Conservation (phyloP, 92 coral and sea anemone genomes). For the Pocillopora grandis region DNA sequence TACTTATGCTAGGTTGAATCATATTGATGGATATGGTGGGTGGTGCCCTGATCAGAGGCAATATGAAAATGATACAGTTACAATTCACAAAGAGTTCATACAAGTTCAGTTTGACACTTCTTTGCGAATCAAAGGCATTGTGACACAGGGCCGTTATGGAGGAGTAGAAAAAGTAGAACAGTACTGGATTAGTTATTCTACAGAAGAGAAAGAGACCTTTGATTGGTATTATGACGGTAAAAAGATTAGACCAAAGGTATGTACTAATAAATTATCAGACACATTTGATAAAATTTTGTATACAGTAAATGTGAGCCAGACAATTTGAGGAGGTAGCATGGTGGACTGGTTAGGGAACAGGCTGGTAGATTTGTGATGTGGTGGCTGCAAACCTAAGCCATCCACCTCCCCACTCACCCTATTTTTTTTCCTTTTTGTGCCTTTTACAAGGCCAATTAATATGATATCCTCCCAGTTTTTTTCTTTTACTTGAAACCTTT, state of each 20-base stretch:
- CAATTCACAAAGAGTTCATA: conserved; percentile 56
- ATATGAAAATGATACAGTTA: conserved; percentile 32
- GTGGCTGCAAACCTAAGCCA: too few species aligned
- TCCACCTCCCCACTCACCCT: too few species aligned
- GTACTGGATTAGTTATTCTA: conserved; percentile 39
- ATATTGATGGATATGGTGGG: conserved; percentile 50
- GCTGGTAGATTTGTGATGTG: too few species aligned
- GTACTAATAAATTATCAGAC: neutral
- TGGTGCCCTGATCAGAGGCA: conserved; percentile 78
- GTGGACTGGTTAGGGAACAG: too few species aligned
- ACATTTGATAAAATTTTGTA: too few species aligned
- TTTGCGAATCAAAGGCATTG: conserved; percentile 62
- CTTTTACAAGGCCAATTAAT: too few species aligned
- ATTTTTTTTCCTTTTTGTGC: too few species aligned
- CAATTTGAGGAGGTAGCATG: too few species aligned
- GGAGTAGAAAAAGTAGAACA: conserved; percentile 56
- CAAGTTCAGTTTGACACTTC: conserved; percentile 50
- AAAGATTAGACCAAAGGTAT: neutral
- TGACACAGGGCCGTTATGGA: conserved; percentile 67
- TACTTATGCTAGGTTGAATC: conserved; percentile 56
- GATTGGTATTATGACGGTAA: neutral
- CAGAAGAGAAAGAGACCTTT: neutral
- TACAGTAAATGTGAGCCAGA: too few species aligned
- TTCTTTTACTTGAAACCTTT: too few species aligned
- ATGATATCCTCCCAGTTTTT: too few species aligned